Percentiles rank a stretch among this genome's conserved stretches.
Evolutionary conservation across 1,140 invertebrate genomes (phyloP).

Genomic region (Nixonia krombeini): DNA sequence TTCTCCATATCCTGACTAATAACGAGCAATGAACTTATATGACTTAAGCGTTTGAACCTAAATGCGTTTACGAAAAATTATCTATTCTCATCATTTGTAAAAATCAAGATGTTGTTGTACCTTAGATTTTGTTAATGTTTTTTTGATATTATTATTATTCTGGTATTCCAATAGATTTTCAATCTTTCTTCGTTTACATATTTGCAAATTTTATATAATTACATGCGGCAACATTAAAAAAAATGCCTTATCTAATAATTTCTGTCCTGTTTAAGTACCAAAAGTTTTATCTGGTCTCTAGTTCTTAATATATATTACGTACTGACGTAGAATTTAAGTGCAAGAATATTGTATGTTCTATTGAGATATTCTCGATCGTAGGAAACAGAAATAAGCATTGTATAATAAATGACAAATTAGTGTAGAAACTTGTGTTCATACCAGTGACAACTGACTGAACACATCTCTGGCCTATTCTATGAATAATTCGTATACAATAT

Average conservation of each 20-base stretch:
- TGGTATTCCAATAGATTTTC: conserved; percentile 10
- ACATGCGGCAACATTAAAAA: too few relatives aligned
- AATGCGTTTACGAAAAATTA: conserved; percentile 2
- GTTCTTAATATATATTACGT: too few relatives aligned
- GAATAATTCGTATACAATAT: too few relatives aligned
- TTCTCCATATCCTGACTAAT: conserved; percentile 10
- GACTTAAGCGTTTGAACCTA: conserved; percentile 12
- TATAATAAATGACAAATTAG: too few relatives aligned
- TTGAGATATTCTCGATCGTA: too few relatives aligned
- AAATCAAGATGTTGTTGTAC: conserved; percentile 9
- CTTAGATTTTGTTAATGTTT: conserved; percentile 20
- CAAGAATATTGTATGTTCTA: too few relatives aligned
- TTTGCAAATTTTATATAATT: neutral
- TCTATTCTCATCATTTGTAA: conserved; percentile 8
- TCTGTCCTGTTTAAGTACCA: neutral
- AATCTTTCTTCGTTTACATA: neutral
- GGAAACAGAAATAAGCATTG: too few relatives aligned
- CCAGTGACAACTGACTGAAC: too few relatives aligned
- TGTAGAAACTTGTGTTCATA: too few relatives aligned
- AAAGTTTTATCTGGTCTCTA: neutral
- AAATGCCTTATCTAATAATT: too few relatives aligned
- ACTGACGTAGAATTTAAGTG: too few relatives aligned
- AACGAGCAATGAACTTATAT: neutral
- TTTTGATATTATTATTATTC: conserved; percentile 18
- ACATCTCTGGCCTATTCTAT: too few relatives aligned